Evolutionary conservation across 2,797 vertebrate genomes (phyloP).

Genomic region (Microctenopoma steveboyesi): DNA sequence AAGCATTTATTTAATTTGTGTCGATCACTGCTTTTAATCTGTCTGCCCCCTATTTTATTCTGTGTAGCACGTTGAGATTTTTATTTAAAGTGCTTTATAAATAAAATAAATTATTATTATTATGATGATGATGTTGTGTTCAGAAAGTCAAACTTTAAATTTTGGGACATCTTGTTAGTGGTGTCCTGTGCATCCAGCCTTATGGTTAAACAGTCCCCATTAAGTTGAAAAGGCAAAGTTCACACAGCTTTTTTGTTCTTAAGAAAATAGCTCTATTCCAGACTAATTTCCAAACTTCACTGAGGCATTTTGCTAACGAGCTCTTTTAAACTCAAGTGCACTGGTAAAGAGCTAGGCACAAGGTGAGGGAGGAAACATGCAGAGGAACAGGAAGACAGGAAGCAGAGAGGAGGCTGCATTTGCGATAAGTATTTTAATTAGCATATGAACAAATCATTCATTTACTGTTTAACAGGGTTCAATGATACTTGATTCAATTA

Average conservation of each 20-base stretch:
- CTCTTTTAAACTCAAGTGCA: slow-evolving; percentile 1
- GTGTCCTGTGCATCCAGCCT: neutral
- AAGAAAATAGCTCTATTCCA: neutral
- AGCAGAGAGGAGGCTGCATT: slow-evolving; percentile 16
- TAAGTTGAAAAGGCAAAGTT: slow-evolving; percentile 1
- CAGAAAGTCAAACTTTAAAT: too few relatives aligned
- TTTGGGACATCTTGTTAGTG: neutral
- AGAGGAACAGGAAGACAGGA: neutral
- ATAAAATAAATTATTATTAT: too few relatives aligned
- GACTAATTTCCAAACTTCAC: neutral
- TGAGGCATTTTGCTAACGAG: slow-evolving; percentile 29
- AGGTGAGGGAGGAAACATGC: neutral
- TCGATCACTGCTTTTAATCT: too few relatives aligned
- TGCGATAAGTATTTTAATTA: slow-evolving; percentile 48
- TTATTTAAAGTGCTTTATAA: too few relatives aligned
- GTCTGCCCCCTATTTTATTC: too few relatives aligned
- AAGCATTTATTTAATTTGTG: too few relatives aligned
- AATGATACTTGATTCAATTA: slow-evolving; percentile 42
- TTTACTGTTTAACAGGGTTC: slow-evolving; percentile 43
- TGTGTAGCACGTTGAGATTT: too few relatives aligned
- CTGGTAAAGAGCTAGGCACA: neutral
- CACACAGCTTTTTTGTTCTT: slow-evolving; percentile 4
- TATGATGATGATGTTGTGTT: too few relatives aligned
- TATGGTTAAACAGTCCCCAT: neutral
- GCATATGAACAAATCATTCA: slow-evolving; percentile 45